Conservation (phyloP, 2,888 invertebrate species). For the Colletes collaris region DNA sequence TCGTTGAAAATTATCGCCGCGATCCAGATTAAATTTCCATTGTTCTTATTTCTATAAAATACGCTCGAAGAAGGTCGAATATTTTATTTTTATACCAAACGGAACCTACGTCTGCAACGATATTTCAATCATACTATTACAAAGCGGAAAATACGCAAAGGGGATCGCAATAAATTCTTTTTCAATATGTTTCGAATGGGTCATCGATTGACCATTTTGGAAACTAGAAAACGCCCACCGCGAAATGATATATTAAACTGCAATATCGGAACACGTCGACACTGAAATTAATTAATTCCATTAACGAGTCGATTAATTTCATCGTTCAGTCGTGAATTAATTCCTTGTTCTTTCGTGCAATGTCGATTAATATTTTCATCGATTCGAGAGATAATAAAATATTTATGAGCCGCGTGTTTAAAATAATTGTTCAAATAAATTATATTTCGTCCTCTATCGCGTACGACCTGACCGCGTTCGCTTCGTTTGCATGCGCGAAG, state of each 20-base stretch:
- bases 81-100: too few species aligned
- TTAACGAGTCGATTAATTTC: slow-evolving; percentile 1
- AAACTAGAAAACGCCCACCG: not conserved
- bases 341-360: not conserved
- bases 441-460: not conserved
- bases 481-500: not conserved
- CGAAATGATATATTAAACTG: not conserved
- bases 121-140: too few species aligned
- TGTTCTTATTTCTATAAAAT: too few species aligned
- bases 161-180: too few species aligned
- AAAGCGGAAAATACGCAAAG: too few species aligned
- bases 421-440: not conserved
- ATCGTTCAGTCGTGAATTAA: not conserved
- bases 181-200: not conserved
- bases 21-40: too few species aligned
- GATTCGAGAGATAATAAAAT: slow-evolving; percentile 1
- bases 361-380: not conserved
- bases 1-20: not conserved
- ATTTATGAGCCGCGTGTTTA: too few species aligned
- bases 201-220: not conserved
- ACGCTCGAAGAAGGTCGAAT: too few species aligned
- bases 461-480: not conserved
- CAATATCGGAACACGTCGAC: not conserved
- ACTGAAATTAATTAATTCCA: not conserved
- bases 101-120: too few species aligned